Percentiles rank a stretch among this genome's conserved stretches.
phyloP scores from a whole-genome alignment of 2,113 vertebrate genomes.

The Percina caprodes region DNA sequence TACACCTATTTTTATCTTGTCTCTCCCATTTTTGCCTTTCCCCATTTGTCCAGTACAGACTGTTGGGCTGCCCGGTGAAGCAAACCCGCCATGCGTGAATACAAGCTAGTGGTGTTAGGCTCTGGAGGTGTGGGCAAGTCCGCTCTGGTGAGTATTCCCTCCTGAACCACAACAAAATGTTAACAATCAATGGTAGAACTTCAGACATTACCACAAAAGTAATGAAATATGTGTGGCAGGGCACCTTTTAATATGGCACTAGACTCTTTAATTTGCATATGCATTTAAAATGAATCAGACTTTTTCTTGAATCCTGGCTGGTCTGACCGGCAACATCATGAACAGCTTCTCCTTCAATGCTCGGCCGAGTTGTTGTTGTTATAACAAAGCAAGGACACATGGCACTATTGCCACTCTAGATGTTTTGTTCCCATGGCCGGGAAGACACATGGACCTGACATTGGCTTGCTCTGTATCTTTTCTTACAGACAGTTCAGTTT shows the following conservation, averaged over 20 bases:
- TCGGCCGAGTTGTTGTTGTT: background rate
- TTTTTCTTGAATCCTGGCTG: background rate
- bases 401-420: constrained; percentile 6
- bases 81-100: constrained; percentile 98
- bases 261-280: background rate
- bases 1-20: constrained; percentile 26
- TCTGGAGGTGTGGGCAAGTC: constrained; percentile 99
- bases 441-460: constrained; percentile 35
- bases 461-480: constrained; percentile 37
- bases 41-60: constrained; percentile 81
- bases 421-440: constrained; percentile 1
- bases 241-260: too few relatives aligned
- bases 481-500: constrained; percentile 95
- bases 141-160: constrained; percentile 93
- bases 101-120: constrained; percentile 99
- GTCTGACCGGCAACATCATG: background rate
- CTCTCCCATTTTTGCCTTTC: constrained; percentile 14
- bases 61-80: constrained; percentile 87
- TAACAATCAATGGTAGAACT: too few relatives aligned
- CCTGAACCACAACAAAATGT: background rate
- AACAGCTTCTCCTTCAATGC: background rate
- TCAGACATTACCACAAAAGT: too few relatives aligned
- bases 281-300: background rate
- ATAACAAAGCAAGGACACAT: background rate
- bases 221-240: too few relatives aligned